Percentiles rank a stretch among this genome's conserved stretches.
phyloP scores from a whole-genome alignment of 1,140 invertebrate species.

The Cryptotermes secundus region DNA sequence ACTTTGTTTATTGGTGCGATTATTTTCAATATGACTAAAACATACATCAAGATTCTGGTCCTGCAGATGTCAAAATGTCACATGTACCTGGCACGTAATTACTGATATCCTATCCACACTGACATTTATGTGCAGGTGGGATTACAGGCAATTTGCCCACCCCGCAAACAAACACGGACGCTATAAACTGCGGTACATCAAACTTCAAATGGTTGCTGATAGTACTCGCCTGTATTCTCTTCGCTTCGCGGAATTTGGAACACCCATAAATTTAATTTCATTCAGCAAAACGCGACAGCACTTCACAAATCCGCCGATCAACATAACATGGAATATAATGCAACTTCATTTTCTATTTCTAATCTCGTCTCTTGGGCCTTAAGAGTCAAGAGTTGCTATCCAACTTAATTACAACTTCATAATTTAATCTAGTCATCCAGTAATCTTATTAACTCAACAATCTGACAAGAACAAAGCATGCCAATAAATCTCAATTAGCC shows the following conservation, averaged over 20 bases:
- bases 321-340: no score
- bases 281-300: not conserved
- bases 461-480: slow-evolving; percentile 1
- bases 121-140: not conserved
- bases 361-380: no score
- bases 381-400: no score
- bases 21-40: not conserved
- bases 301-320: no score
- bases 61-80: not conserved
- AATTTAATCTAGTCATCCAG: not conserved
- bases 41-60: not conserved
- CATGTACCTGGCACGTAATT: not conserved
- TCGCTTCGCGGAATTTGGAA: not conserved
- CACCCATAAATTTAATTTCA: not conserved
- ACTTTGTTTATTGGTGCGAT: not conserved
- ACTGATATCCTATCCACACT: not conserved
- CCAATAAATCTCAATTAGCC: not conserved
- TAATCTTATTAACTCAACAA: not conserved
- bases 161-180: not conserved
- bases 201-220: not conserved
- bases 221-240: not conserved
- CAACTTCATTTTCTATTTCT: no score
- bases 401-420: no score
- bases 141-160: slow-evolving; percentile 5
- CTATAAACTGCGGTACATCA: not conserved